A percentile compares a stretch with the other conserved stretches of the same genome.
These are phyloP conservation scores for Archivesica marissinica DNA, from an alignment of 1,140 invertebrate genomes.

Conservation along the genomic window DNA sequence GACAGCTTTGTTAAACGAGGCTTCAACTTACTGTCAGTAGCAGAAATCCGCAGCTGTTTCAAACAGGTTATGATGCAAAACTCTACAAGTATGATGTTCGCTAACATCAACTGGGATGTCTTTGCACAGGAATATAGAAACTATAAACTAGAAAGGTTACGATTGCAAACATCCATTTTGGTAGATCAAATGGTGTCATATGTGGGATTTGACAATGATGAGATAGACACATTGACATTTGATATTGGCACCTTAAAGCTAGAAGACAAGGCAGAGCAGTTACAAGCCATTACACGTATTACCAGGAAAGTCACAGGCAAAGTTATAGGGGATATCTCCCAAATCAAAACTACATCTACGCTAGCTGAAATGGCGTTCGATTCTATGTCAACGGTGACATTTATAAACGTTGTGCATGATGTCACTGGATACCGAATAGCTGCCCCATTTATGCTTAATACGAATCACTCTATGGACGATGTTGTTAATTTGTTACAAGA, in stretches of 20 bases:
- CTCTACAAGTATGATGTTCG: conserved; percentile 21
- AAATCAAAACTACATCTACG: not conserved
- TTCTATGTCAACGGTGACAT: conserved; percentile 9
- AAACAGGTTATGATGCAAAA: conserved; percentile 28
- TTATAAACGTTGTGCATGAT: conserved; percentile 25
- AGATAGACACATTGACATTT: not conserved
- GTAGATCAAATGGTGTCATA: conserved; percentile 3
- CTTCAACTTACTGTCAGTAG: not conserved
- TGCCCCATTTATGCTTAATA: not conserved
- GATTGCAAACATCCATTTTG: not conserved
- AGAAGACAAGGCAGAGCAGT: not conserved
- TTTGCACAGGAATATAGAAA: conserved; percentile 29
- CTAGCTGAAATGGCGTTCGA: conserved; percentile 7
- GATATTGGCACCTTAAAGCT: not conserved
- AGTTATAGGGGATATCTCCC: not conserved
- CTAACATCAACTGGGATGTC: conserved; percentile 48
- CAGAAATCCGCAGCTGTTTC: conserved; percentile 49
- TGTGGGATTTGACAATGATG: conserved; percentile 4
- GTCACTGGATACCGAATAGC: not conserved
- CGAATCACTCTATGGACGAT: not conserved
- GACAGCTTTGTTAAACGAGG: conserved; percentile 40
- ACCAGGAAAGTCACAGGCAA: not conserved
- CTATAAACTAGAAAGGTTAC: not conserved
- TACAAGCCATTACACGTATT: not conserved
- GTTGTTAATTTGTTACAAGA: not conserved